phyloP scores from a whole-genome alignment of 1,140 invertebrate species.

The Temnothorax longispinosus region DNA sequence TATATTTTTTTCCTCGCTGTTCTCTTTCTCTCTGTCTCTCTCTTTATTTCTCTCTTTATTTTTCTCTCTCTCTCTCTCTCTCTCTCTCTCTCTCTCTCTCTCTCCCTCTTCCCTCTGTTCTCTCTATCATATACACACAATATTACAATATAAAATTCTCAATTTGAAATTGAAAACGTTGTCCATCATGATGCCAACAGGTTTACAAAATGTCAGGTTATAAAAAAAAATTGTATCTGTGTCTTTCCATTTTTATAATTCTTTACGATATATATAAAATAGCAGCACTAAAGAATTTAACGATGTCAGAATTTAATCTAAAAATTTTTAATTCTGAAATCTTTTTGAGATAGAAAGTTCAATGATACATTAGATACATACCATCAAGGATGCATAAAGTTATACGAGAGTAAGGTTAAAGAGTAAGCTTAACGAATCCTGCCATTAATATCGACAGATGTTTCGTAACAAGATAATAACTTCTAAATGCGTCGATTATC shows the following conservation, averaged over 20 bases:
- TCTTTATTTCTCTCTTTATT: background rate
- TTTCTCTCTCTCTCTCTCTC: background rate
- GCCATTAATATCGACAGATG: background rate
- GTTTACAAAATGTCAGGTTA: background rate
- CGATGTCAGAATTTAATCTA: background rate
- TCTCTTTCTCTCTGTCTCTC: background rate
- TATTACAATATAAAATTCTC: slow-evolving; percentile 27
- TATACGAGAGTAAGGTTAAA: background rate
- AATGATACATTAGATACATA: background rate
- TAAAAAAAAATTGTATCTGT: background rate
- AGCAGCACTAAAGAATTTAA: background rate
- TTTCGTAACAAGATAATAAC: background rate
- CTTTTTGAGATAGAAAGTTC: background rate
- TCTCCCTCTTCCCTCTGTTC: background rate
- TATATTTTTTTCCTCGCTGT: background rate
- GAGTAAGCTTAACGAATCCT: background rate
- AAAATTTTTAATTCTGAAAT: background rate
- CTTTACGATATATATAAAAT: background rate
- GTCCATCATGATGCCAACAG: background rate
- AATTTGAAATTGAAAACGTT: slow-evolving; percentile 7
- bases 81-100: background rate
- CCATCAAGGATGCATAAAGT: background rate
- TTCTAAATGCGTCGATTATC: background rate
- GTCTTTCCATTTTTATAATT: background rate
- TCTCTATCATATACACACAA: background rate